Evolutionary conservation across 1,140 invertebrate species (phyloP).

Genomic region (Nomia melanderi): DNA sequence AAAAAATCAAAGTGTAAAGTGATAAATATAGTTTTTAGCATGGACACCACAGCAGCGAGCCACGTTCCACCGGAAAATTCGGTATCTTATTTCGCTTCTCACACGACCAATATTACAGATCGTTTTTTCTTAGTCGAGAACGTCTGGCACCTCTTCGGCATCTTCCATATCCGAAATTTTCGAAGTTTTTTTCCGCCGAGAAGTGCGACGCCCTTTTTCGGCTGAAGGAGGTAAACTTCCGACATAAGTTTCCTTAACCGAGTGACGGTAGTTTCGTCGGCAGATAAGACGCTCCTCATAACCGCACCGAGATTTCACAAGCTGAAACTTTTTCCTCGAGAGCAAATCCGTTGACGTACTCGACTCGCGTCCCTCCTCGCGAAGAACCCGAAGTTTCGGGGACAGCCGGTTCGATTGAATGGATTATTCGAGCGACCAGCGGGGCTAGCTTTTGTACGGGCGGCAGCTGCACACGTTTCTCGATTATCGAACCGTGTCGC

Average conservation of each 20-base stretch:
- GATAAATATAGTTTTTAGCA: too few species aligned
- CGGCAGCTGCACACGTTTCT: constrained; percentile 16
- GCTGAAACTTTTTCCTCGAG: constrained; percentile 61
- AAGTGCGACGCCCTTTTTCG: constrained; percentile 50
- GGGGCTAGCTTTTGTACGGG: constrained; percentile 21
- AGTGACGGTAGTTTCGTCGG: constrained; percentile 63
- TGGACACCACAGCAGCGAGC: too few species aligned
- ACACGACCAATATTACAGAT: not conserved
- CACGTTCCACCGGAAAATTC: not conserved
- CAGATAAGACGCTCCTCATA: constrained; percentile 66
- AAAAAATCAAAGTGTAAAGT: too few species aligned
- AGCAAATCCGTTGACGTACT: constrained; percentile 60
- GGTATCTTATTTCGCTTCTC: not conserved
- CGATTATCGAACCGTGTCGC: constrained; percentile 22
- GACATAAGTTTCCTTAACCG: constrained; percentile 65
- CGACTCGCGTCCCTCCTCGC: constrained; percentile 21
- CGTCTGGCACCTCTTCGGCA: constrained; percentile 21
- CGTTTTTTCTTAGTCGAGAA: not conserved
- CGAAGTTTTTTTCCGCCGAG: constrained; percentile 10
- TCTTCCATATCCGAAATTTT: constrained; percentile 41
- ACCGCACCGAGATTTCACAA: constrained; percentile 62
- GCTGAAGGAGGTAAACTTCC: constrained; percentile 55
- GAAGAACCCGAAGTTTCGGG: constrained; percentile 49
- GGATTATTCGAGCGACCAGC: constrained; percentile 53
- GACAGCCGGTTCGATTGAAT: constrained; percentile 48